Conservation (phyloP, 2,888 invertebrate species). For the Lasioglossum lativentre region DNA sequence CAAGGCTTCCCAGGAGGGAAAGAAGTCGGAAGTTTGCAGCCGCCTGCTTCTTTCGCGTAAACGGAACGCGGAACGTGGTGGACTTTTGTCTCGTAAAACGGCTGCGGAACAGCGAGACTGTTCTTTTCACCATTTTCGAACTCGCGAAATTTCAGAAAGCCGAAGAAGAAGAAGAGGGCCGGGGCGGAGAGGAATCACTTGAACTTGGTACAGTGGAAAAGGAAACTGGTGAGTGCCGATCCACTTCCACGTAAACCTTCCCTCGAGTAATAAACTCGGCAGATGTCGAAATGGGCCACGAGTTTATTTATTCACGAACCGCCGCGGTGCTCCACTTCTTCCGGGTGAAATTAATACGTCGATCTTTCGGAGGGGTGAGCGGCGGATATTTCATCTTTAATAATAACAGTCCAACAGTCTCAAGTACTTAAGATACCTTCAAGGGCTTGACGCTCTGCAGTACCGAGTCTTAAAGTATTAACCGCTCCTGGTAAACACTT, state of each 20-base stretch:
- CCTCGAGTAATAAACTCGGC: not conserved
- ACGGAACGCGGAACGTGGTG: conserved; percentile 38
- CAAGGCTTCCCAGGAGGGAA: conserved; percentile 51
- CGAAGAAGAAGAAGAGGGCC: not conserved
- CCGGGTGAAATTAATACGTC: conserved; percentile 9
- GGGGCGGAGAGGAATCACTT: not conserved
- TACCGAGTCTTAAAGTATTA: not conserved
- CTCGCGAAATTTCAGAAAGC: conserved; percentile 44
- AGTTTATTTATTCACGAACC: conserved; percentile 2
- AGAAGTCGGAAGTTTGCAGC: conserved; percentile 50
- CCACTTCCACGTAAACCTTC: not conserved
- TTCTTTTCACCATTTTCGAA: conserved; percentile 36
- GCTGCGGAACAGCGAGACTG: conserved; percentile 11
- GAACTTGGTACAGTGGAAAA: not conserved
- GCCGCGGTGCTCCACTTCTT: not conserved
- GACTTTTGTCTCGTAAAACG: conserved; percentile 56
- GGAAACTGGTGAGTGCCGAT: not conserved
- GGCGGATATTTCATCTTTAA: not conserved
- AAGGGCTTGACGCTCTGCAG: not conserved
- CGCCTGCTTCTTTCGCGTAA: conserved; percentile 33
- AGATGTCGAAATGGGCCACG: not conserved
- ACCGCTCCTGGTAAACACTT: not conserved
- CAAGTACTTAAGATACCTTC: not conserved
- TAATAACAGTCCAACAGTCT: not conserved
- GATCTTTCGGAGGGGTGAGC: not conserved